These are phyloP conservation scores for Keiferia lycopersicella DNA, from an alignment of 2,888 invertebrate genomes.

Conservation along the genomic window DNA sequence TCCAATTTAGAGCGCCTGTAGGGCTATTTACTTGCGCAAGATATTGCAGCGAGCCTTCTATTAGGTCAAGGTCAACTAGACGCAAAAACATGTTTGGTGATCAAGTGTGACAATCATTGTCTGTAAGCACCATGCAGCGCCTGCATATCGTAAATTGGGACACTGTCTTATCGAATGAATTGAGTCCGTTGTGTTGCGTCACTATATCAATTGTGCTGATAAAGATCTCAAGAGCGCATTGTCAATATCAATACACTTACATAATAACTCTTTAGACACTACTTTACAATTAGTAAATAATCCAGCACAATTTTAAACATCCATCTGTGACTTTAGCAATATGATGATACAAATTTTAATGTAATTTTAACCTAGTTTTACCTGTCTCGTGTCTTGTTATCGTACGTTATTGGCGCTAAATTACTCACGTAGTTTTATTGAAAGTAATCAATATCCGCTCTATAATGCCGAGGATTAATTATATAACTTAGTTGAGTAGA, in stretches of 20 bases:
- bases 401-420: slow-evolving; percentile 23
- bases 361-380: slow-evolving; percentile 19
- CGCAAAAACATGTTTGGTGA: background rate
- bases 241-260: background rate
- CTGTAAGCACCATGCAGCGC: background rate
- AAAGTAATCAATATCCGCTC: slow-evolving; percentile 10
- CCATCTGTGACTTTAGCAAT: slow-evolving; percentile 21
- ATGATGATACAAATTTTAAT: slow-evolving; percentile 11
- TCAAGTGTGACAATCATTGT: background rate
- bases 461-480: slow-evolving; percentile 26
- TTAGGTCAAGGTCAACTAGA: background rate
- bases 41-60: background rate
- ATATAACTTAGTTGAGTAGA: slow-evolving; percentile 22
- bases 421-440: slow-evolving; percentile 22
- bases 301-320: slow-evolving; percentile 4
- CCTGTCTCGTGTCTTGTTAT: slow-evolving; percentile 23
- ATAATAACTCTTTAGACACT: background rate
- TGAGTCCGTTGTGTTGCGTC: slow-evolving; percentile 3
- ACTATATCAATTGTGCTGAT: slow-evolving; percentile 11
- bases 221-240: slow-evolving; percentile 10
- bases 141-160: background rate
- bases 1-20: background rate
- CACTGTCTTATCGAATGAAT: background rate
- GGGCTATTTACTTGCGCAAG: background rate
- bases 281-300: background rate